A percentile compares a stretch with the other conserved stretches of the same genome.
Conservation (phyloP, 2,113 vertebrate genomes). For the Pogonocichla stellata region DNA sequence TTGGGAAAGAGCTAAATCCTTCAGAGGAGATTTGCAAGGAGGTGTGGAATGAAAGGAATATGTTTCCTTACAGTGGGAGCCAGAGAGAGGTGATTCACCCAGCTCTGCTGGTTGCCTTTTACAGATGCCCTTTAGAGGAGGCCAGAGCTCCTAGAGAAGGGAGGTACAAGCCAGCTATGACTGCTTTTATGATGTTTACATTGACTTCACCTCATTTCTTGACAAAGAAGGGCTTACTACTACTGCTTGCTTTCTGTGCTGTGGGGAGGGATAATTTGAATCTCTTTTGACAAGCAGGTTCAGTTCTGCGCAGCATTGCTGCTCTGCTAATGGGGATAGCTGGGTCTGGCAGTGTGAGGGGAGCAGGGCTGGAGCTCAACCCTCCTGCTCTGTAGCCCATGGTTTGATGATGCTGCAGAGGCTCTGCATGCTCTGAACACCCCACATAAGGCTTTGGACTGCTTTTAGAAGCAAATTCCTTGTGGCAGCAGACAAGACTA, state of each 20-base stretch:
- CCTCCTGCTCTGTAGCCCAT: background rate
- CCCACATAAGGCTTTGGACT: background rate
- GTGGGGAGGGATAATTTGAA: background rate
- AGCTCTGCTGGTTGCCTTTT: background rate
- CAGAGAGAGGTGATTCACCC: background rate
- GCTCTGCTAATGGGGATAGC: background rate
- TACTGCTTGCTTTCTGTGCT: background rate
- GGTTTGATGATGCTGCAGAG: background rate
- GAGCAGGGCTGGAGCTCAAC: background rate
- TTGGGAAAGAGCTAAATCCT: slow-evolving; percentile 32
- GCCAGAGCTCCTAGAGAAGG: background rate
- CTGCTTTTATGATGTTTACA: background rate
- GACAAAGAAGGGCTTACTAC: background rate
- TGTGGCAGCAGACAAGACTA: background rate
- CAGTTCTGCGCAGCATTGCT: background rate
- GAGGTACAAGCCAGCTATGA: background rate
- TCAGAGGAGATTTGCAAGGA: background rate
- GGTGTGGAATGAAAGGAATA: background rate
- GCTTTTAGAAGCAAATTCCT: background rate
- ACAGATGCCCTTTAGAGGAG: background rate
- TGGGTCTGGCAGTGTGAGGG: background rate
- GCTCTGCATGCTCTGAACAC: background rate
- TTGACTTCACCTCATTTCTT: background rate
- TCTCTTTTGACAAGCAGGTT: background rate
- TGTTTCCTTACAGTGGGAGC: background rate